phyloP scores from a whole-genome alignment of 2,888 invertebrate genomes.

The Agrilus biguttatus region DNA sequence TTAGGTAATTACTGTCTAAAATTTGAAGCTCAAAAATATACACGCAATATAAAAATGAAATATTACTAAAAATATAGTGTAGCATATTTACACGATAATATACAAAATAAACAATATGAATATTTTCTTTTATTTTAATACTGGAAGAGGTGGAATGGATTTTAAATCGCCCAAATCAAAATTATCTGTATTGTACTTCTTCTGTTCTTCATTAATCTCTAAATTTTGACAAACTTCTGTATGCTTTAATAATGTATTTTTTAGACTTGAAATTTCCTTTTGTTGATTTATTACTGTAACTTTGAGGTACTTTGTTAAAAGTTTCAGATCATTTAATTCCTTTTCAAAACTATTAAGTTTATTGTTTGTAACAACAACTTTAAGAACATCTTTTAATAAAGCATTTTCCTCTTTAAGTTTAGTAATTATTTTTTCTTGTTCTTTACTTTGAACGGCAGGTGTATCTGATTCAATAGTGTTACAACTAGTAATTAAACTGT shows the following conservation, averaged over 20 bases:
- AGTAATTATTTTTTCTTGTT: constrained; percentile 13
- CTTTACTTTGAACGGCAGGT: constrained; percentile 5
- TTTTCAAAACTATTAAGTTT: constrained; percentile 11
- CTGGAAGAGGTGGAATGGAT: constrained; percentile 12
- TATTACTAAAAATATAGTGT: no score
- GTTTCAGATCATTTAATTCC: constrained; percentile 16
- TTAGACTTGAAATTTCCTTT: constrained; percentile 20
- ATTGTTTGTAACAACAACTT: constrained; percentile 3
- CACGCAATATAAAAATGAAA: no score
- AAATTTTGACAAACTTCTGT: constrained; percentile 17
- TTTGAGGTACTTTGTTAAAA: constrained; percentile 14
- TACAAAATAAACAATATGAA: no score
- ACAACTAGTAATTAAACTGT: constrained; percentile 2
- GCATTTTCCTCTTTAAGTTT: constrained; percentile 19
- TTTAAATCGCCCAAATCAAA: constrained; percentile 12
- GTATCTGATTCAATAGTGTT: constrained; percentile 4
- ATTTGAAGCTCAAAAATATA: no score
- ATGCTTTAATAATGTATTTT: constrained; percentile 15
- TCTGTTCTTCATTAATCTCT: constrained; percentile 14
- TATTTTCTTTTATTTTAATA: no score
- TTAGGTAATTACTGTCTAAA: no score
- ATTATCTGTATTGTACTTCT: constrained; percentile 10
- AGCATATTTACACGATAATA: no score
- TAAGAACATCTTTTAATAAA: constrained; percentile 11
- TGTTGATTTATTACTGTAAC: constrained; percentile 16